phyloP scores from a whole-genome alignment of 1,140 invertebrate genomes.

The Drosophila bocqueti region DNA sequence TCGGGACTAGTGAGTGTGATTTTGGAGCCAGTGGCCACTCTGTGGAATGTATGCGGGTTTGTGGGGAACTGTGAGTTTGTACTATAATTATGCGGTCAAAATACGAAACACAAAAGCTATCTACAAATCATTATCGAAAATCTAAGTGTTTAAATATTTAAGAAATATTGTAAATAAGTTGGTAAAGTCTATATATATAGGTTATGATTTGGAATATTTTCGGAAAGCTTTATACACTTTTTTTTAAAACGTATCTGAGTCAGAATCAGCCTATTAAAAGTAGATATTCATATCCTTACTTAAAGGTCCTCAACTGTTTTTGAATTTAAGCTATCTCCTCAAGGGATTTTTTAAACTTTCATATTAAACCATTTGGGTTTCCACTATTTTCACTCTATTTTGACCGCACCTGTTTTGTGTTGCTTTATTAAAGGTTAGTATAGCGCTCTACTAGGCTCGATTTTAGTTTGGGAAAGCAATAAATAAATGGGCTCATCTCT shows the following conservation, averaged over 20 bases:
- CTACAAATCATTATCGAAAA: neutral
- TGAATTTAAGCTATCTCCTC: neutral
- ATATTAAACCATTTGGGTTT: neutral
- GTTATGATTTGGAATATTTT: no score
- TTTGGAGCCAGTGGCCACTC: constrained; percentile 78
- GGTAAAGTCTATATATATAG: no score
- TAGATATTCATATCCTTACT: neutral
- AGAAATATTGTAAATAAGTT: neutral
- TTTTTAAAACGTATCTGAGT: no score
- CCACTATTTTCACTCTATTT: constrained; percentile 6
- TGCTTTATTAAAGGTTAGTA: constrained; percentile 48
- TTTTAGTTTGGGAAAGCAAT: constrained; percentile 29
- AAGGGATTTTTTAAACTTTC: neutral
- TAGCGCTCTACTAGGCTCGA: constrained; percentile 37
- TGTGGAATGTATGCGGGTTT: constrained; percentile 66
- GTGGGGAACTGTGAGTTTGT: constrained; percentile 12
- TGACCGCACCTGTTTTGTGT: constrained; percentile 20
- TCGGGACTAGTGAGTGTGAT: constrained; percentile 85
- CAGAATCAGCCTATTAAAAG: neutral
- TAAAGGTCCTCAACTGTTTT: rapidly evolving
- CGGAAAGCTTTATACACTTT: no score
- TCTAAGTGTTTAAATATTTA: neutral
- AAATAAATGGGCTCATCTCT: constrained; percentile 29
- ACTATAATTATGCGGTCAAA: constrained; percentile 8
- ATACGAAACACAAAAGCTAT: neutral